phyloP scores from a whole-genome alignment of 2,797 vertebrate species.

The Dicrostonyx torquatus region DNA sequence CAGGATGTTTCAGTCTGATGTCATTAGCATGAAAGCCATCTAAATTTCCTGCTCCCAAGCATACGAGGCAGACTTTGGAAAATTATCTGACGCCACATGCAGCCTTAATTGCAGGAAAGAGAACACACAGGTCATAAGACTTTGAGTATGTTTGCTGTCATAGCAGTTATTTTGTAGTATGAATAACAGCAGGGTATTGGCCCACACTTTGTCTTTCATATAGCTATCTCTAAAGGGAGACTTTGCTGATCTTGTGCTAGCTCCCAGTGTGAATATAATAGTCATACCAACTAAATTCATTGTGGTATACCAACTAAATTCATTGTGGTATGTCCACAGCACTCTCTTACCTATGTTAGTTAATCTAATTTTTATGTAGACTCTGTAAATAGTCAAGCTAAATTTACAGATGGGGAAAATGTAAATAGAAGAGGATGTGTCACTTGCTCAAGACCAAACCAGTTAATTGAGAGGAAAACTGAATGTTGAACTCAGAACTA shows the following conservation, averaged over 20 bases:
- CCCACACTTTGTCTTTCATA: neutral
- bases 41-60: conserved; percentile 39
- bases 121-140: neutral
- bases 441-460: neutral
- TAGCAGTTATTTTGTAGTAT: neutral
- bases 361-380: conserved; percentile 8
- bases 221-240: neutral
- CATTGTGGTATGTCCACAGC: neutral
- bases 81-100: neutral
- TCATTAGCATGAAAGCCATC: neutral
- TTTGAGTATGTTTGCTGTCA: neutral
- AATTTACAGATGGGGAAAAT: neutral
- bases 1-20: neutral
- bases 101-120: conserved; percentile 49
- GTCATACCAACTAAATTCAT: neutral
- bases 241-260: neutral
- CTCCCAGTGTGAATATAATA: neutral
- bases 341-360: neutral
- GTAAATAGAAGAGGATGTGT: neutral
- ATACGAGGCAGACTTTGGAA: conserved; percentile 30
- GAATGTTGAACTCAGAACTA: neutral
- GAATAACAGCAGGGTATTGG: neutral
- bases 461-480: neutral
- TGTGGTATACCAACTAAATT: neutral
- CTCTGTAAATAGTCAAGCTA: neutral